Evolutionary conservation across 2,113 vertebrate species (phyloP), one percentile per base, ranked within the genome.

Genomic region (Spea multiplicata): DNA sequence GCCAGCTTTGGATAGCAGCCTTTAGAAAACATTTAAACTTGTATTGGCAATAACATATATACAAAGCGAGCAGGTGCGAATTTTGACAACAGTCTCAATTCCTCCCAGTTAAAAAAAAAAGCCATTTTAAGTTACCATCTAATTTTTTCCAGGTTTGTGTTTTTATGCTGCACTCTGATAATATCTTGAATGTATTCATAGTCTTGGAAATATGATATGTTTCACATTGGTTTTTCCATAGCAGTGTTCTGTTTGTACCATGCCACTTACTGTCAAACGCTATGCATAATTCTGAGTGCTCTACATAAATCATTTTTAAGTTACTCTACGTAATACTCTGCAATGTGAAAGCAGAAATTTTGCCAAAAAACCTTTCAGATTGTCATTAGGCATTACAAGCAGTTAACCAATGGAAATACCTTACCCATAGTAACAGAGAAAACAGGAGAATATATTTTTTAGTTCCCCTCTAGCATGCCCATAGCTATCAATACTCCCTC

Each of bases 1-100:
- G 70, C 77, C 77, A 79, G 72, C 70, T 79, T 67, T 79, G 70
- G 77, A 79, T 57, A 71, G 45, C 70, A 73, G 77, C 77, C 77
- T 73, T 73, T 50, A 72, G 64, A 79, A 71, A 66, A 70, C 70
- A 45, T 70, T 70, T 50, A 64, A 30, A 48, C 12, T 70, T 73
- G 61, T 48, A 67, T 57, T 79, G 77, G 77, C 77, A 79, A 66
- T 73, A 73, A 79, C 44, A 79, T 79, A 79, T 73, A 57, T 44
- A 73, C 30, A 73, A 66, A 79, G 8, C 44, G 67, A 79, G 77
- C 77, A 79, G 76, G 77, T 79, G 70, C 73, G 70, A 79, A 55
- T 79, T n/a, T 73, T 79, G 62, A 73, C 62, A 79, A 73, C 69
- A 73, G 44, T 69, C 48, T 45, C 53, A 73, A 79, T 61, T 79